Base-by-base conservation (phyloP, 2,888 invertebrate species). In the Campoletis raptor region DNA sequence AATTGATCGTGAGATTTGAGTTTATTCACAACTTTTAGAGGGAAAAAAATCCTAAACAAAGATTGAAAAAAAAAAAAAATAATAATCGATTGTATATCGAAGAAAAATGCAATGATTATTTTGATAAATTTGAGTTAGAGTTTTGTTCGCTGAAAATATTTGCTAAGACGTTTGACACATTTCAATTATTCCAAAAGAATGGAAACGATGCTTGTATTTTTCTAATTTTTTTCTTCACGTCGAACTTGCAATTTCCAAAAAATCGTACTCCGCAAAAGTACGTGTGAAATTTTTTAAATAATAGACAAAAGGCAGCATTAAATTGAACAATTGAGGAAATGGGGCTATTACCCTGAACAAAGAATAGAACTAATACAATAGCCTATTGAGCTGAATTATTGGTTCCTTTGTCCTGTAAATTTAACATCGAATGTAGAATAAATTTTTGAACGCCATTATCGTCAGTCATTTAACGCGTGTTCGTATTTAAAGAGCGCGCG, bases 371-470 rank as follows among this genome's bases (percentile, higher is more conserved):
- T 72, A 74, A 52, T 85, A 69, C 74, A 48, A 64, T 76, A 67
- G 21, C 30, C 40, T 18, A 76, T 74, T 66, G 48, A 79, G 80
- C 89, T 93, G 94, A 94, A 93, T 93, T 93, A 94, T 94, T 93
- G 92, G 90, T 91, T 91, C 92, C 92, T 94, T 94, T 94, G 93
- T 92, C 85, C 88, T 77, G 88, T 69, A 81, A 86, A 85, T 91
- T 81, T 78, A 90, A 90, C 90, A 90, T 87, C 87, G 72, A 85
- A 52, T 74, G 67, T 57, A 45, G 88, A 92, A 92, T 92, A 93
- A 93, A 94, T 93, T 92, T 91, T 90, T 52, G 18, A 24, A 76
- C 42, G 70, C 18, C 57, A 52, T 73, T 85, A 87, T 91, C 88
- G 72, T 90, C 87, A 87, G 89, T 84, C 83, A 73, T 70, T 69